Evolutionary conservation across 2,113 vertebrate genomes (phyloP).

Genomic region (Dipodomys merriami): DNA sequence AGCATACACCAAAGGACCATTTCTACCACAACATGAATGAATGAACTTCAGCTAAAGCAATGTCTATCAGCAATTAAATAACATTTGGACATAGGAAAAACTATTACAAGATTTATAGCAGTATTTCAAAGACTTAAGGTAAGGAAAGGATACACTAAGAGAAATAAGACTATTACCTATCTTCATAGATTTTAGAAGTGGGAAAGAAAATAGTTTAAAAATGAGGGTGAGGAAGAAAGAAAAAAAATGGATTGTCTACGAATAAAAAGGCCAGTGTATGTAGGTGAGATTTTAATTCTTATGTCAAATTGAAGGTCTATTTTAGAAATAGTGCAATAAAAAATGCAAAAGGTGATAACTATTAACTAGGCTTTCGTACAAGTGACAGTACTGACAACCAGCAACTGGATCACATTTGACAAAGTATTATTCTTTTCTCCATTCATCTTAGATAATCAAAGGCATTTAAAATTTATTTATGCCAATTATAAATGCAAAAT

Average conservation of each 20-base stretch:
- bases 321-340: neutral
- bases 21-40: neutral
- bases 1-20: neutral
- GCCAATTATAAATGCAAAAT: constrained; percentile 41
- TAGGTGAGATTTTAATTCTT: neutral
- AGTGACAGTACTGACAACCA: neutral
- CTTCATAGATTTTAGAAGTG: neutral
- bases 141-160: neutral
- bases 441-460: constrained; percentile 17
- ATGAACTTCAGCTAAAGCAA: neutral
- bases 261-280: neutral
- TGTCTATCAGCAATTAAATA: neutral
- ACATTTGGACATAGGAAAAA: neutral
- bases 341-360: neutral
- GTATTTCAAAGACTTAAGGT: neutral
- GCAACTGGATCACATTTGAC: neutral
- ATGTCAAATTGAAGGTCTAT: neutral
- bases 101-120: neutral
- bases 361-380: neutral
- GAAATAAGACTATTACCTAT: neutral
- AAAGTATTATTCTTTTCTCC: neutral
- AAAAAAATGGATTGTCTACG: neutral
- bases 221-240: neutral
- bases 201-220: neutral
- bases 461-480: neutral